Evolutionary conservation across 2,113 vertebrate species (phyloP), one percentile per base, ranked within the genome.

Genomic region (Sapajus apella): DNA sequence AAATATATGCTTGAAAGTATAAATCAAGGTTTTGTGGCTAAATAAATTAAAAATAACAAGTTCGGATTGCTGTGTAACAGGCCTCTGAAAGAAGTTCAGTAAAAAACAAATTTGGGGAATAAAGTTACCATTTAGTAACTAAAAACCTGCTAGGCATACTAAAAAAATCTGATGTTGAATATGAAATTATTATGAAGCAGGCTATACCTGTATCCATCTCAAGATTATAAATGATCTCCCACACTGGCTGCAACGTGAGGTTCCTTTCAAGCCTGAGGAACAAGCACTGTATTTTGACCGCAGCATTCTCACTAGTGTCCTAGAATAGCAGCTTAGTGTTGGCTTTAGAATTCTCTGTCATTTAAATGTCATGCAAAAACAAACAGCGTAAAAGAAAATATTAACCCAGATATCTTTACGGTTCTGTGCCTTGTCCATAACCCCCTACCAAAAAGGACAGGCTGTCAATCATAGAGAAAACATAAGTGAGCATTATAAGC

Each of bases 261-360:
- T 94, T 88, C 58, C 32, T 94, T 92, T 94, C 80, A 87, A 68
- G 32, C 52, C 88, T 84, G 61, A 83, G 87, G 81, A 94, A 83
- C 1, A 64, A 84, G 45, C 37, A 52, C 27, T 85, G 32, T 77
- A 61, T 87, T 96, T 96, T 94, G 86, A 18, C 73, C 37, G 20
- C 1, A 70, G 52, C 58, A 58, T 66, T 77, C 40, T 84, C 16
- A 66, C 14, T 50, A 23, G 61, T 83, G 58, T 70, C 72, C 52
- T 90, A 45, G 90, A n/a, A 66, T 56, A 84, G 80, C 55, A 76
- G 40, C 18, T 87, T 84, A 40, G 40, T 91, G 37, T 83, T 84
- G 58, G 77, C 77, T 85, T 93, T n/a, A 77, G 72, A 88, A 80
- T 93, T 68, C 32, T 92, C 27, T 91, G 87, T 64, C 23, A 6